These are phyloP conservation scores for Olivierus martensii DNA, from an alignment of 1,140 invertebrate species.

Conservation along the genomic window DNA sequence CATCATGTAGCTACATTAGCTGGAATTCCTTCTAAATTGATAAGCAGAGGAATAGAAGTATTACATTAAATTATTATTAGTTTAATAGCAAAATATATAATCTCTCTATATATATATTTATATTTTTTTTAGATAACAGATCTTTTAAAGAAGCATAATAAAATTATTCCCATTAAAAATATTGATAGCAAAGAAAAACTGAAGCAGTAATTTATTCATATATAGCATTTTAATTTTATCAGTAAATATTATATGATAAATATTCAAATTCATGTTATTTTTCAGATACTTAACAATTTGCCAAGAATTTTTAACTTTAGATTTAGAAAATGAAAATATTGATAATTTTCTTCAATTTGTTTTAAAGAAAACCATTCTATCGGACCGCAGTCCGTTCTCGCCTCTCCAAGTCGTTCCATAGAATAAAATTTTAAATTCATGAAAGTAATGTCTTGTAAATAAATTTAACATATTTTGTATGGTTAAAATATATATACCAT, in stretches of 20 bases:
- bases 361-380: not conserved
- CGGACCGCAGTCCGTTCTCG: too few species aligned
- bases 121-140: not conserved
- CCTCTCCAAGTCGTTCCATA: too few species aligned
- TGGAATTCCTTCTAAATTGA: conserved; percentile 31
- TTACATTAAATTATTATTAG: not conserved
- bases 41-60: conserved; percentile 31
- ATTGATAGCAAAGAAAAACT: not conserved
- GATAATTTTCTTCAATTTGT: conserved; percentile 1
- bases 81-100: not conserved
- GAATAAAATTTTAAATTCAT: too few species aligned
- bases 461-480: too few species aligned
- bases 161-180: not conserved
- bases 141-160: not conserved
- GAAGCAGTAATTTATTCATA: not conserved
- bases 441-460: too few species aligned
- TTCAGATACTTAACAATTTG: conserved; percentile 2
- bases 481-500: too few species aligned
- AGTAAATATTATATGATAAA: not conserved
- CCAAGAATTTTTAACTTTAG: conserved; percentile 4
- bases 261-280: not conserved
- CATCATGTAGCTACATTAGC: conserved; percentile 35
- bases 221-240: not conserved
- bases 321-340: not conserved
- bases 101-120: not conserved